phyloP scores from a whole-genome alignment of 2,888 invertebrate species.

The Allolobophora icterica region DNA sequence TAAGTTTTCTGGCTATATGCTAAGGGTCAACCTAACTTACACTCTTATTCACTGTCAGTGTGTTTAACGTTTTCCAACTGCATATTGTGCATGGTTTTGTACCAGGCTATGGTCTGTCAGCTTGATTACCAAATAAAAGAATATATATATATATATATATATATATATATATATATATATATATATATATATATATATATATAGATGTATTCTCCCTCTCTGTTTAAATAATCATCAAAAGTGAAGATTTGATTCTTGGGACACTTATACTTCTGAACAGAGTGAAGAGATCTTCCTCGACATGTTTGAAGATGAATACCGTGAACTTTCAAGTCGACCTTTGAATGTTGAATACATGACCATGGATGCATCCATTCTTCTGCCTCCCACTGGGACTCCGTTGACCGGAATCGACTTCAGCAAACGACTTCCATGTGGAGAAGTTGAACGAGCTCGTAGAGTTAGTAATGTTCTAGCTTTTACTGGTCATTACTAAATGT shows the following conservation, averaged over 20 bases:
- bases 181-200: too few species aligned
- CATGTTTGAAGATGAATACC: conserved; percentile 97
- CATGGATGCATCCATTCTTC: conserved; percentile 91
- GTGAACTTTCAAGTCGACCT: conserved; percentile 77
- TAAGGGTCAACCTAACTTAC: neutral
- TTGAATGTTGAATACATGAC: conserved; percentile 85
- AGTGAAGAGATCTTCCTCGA: conserved; percentile 97
- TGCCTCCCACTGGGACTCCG: conserved; percentile 94
- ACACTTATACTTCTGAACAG: conserved; percentile 61
- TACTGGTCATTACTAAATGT: neutral
- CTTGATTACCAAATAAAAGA: too few species aligned
- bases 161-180: too few species aligned
- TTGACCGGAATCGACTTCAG: conserved; percentile 90
- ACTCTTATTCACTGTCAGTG: neutral
- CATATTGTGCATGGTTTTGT: too few species aligned
- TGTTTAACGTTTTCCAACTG: too few species aligned
- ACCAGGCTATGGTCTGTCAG: too few species aligned
- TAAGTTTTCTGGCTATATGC: too few species aligned
- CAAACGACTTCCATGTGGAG: conserved; percentile 92
- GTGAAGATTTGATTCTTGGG: neutral
- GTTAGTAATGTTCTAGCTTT: conserved; percentile 57
- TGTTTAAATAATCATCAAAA: neutral
- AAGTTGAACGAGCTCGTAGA: conserved; percentile 74
- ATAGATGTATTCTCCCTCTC: too few species aligned
- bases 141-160: too few species aligned